These are phyloP conservation scores for Labrus mixtus DNA, from an alignment of 2,113 vertebrate genomes.

Conservation along the genomic window DNA sequence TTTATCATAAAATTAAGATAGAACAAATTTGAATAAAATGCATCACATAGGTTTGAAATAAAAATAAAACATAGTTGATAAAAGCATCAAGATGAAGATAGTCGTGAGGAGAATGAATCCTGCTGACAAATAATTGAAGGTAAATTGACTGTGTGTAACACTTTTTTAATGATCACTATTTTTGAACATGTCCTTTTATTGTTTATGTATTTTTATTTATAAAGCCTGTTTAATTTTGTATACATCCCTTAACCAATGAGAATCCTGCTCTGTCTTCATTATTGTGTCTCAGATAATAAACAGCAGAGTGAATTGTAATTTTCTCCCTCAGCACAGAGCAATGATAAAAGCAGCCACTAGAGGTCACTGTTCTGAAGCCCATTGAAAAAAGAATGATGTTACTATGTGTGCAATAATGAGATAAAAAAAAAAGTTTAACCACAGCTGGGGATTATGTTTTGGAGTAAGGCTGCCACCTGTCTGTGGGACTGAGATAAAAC, in stretches of 20 bases:
- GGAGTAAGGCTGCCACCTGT: slow-evolving; percentile 30
- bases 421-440: background rate
- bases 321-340: slow-evolving; percentile 14
- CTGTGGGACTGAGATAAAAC: background rate
- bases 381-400: background rate
- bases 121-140: background rate
- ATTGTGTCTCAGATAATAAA: slow-evolving; percentile 15
- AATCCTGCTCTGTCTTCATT: slow-evolving; percentile 31
- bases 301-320: slow-evolving; percentile 8
- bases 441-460: background rate
- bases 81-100: too few species aligned
- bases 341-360: slow-evolving; percentile 36
- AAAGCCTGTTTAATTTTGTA: background rate
- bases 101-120: too few species aligned
- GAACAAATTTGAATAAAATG: too few species aligned
- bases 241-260: slow-evolving; percentile 6
- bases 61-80: background rate
- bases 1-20: too few species aligned
- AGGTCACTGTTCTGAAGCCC: slow-evolving; percentile 8
- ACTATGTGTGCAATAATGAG: background rate
- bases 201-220: slow-evolving; percentile 8
- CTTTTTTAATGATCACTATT: background rate
- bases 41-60: too few species aligned
- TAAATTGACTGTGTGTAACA: slow-evolving; percentile 3
- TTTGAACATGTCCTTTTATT: background rate